These are phyloP conservation scores for Cantharis rufa DNA, from an alignment of 2,888 invertebrate species.

Conservation along the genomic window DNA sequence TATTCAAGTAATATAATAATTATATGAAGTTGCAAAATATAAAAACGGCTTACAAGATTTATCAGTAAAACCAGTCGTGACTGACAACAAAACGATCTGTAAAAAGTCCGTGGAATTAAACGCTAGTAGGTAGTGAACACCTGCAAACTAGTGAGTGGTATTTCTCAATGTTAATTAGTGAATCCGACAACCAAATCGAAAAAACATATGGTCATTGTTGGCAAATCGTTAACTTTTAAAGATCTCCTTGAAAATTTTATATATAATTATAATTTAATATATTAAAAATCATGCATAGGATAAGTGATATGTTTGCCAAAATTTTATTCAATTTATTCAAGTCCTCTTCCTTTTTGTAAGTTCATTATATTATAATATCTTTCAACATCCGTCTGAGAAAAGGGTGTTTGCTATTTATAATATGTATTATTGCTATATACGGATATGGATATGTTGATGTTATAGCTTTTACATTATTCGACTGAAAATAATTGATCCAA, in stretches of 20 bases:
- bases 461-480: too few species aligned
- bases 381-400: background rate
- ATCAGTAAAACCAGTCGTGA: slow-evolving; percentile 41
- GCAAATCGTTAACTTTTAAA: slow-evolving; percentile 16
- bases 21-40: background rate
- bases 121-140: slow-evolving; percentile 43
- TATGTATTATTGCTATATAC: background rate
- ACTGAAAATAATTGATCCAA: too few species aligned
- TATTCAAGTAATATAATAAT: background rate
- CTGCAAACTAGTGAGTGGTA: slow-evolving; percentile 40
- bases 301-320: too few species aligned
- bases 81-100: slow-evolving; percentile 38
- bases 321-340: too few species aligned
- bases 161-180: slow-evolving; percentile 40
- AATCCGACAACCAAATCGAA: slow-evolving; percentile 33
- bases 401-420: background rate
- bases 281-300: background rate
- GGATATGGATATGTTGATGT: background rate
- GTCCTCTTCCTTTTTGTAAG: background rate
- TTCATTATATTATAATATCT: background rate
- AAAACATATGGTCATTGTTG: slow-evolving; percentile 22
- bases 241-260: background rate
- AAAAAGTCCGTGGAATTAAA: slow-evolving; percentile 41
- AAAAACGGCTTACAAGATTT: slow-evolving; percentile 32
- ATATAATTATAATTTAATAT: background rate